phyloP scores from a whole-genome alignment of 2,888 invertebrate species.

The Zaprionus bogoriensis region DNA sequence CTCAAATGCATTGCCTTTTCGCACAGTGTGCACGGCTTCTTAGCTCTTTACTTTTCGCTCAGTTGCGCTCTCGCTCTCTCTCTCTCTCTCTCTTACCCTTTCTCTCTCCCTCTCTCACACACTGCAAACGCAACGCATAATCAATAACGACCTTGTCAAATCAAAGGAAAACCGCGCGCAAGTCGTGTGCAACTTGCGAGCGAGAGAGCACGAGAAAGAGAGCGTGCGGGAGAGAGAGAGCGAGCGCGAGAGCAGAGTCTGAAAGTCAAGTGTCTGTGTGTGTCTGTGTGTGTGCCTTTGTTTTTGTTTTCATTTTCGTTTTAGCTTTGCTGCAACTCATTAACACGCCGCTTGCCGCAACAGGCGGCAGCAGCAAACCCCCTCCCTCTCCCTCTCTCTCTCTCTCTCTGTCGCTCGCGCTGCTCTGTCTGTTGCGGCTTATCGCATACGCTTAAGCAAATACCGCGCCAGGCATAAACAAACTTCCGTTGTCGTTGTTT shows the following conservation, averaged over 20 bases:
- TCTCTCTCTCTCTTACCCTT: neutral
- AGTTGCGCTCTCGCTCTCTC: neutral
- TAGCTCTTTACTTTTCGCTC: neutral
- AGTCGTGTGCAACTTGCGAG: slow-evolving; percentile 2
- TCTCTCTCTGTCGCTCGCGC: neutral
- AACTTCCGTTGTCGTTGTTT: slow-evolving; percentile 67
- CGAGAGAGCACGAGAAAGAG: neutral
- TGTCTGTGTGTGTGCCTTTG: slow-evolving; percentile 17
- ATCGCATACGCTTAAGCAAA: slow-evolving; percentile 70
- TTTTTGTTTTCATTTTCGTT: slow-evolving; percentile 17
- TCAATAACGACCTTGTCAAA: slow-evolving; percentile 71
- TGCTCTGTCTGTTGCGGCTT: slow-evolving; percentile 36
- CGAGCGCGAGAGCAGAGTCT: neutral
- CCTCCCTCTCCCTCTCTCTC: neutral
- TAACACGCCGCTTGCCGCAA: slow-evolving; percentile 45
- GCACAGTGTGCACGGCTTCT: too few relatives aligned
- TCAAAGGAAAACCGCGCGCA: slow-evolving; percentile 33
- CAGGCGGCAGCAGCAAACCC: slow-evolving; percentile 17
- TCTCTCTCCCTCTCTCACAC: neutral
- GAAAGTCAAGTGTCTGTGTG: neutral
- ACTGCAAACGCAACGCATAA: slow-evolving; percentile 30
- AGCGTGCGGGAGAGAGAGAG: neutral
- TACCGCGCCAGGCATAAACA: slow-evolving; percentile 69
- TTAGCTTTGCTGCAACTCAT: slow-evolving; percentile 10
- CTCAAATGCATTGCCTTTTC: too few relatives aligned